phyloP scores from a whole-genome alignment of 2,113 vertebrate species.

The Oreocharis arfaki region DNA sequence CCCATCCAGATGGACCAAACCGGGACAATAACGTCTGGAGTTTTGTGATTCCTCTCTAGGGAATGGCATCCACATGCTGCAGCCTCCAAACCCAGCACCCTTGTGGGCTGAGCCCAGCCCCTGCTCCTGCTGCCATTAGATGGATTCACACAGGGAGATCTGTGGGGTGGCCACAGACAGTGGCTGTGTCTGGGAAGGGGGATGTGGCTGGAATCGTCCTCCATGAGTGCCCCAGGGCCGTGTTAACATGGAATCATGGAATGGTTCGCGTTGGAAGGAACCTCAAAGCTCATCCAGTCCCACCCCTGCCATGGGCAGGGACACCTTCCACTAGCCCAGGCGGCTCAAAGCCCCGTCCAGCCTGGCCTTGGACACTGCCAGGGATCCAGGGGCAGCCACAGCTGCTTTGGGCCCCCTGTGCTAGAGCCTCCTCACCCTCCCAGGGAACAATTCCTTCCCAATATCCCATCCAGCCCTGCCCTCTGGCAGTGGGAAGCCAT shows the following conservation, averaged over 20 bases:
- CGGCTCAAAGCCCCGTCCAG: accelerated
- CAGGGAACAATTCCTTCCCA: background rate
- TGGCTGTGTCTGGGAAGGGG: background rate
- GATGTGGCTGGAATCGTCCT: background rate
- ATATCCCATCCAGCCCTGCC: background rate
- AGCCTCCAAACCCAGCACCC: background rate
- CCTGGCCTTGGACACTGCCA: background rate
- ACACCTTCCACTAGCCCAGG: accelerated
- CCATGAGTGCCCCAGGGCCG: background rate
- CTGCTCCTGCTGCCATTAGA: background rate
- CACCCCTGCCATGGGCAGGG: background rate
- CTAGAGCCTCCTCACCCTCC: background rate
- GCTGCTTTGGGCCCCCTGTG: background rate
- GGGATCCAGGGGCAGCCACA: background rate
- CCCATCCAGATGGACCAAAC: background rate
- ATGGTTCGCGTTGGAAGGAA: background rate
- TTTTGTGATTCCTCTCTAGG: background rate
- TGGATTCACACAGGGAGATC: background rate
- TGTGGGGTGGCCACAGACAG: background rate
- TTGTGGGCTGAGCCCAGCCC: background rate
- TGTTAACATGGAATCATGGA: background rate
- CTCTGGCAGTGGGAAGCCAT: background rate
- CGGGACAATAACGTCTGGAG: accelerated
- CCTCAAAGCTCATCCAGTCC: accelerated
- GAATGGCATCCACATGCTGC: background rate